Percentiles rank a stretch among this genome's conserved stretches.
Evolutionary conservation across 2,113 vertebrate species (phyloP).

Genomic region (Chlamydotis undulata): DNA sequence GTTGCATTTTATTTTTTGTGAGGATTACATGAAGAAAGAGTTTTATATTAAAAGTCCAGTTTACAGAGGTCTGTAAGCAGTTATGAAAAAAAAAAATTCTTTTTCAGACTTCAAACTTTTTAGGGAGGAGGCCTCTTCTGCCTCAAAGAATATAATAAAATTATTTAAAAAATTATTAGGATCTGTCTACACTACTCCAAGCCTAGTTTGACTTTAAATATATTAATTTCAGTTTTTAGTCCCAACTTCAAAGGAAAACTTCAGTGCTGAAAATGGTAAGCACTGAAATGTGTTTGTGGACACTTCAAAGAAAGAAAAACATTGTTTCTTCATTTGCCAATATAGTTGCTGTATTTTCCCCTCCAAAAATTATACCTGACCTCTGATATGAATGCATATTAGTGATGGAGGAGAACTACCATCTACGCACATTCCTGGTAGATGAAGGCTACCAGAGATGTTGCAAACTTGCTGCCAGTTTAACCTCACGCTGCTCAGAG

Average conservation of each 20-base stretch:
- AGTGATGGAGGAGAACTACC: neutral
- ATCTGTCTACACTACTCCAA: neutral
- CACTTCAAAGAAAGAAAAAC: neutral
- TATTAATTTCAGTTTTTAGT: neutral
- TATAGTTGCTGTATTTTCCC: neutral
- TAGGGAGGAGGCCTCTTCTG: neutral
- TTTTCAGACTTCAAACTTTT: neutral
- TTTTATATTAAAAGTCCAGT: neutral
- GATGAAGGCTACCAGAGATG: neutral
- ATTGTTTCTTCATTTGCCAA: neutral
- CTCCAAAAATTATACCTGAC: neutral
- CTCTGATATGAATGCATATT: neutral
- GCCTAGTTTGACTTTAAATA: neutral
- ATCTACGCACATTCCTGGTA: neutral
- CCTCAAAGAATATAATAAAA: neutral
- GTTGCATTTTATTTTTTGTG: neutral
- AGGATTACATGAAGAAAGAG: neutral
- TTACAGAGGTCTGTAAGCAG: neutral
- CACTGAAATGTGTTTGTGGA: neutral
- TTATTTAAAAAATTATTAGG: neutral
- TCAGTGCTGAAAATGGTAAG: neutral
- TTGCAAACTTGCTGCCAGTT: neutral
- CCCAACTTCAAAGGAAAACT: neutral
- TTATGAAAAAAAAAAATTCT: neutral
- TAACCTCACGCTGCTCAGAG: neutral